Evolutionary conservation across 2,113 vertebrate species (phyloP).

Genomic region (Callaeas wilsoni): DNA sequence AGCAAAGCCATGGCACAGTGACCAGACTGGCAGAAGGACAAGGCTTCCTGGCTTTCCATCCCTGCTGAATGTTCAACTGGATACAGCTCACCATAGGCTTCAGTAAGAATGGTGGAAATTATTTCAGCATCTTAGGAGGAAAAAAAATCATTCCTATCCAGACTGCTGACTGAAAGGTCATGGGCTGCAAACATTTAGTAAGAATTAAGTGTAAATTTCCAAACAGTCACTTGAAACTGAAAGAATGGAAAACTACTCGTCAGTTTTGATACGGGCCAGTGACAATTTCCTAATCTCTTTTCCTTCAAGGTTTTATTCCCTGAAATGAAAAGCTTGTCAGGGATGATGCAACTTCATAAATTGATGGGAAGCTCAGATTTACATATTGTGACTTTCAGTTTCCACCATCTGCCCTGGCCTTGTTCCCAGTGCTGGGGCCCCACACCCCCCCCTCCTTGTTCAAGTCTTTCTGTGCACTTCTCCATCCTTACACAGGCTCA

Average conservation of each 20-base stretch:
- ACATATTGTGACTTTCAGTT: not conserved
- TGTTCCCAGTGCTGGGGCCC: not conserved
- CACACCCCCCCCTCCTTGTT: rapidly evolving
- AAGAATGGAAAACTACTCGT: not conserved
- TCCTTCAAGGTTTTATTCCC: not conserved
- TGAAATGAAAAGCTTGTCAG: not conserved
- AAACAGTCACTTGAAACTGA: not conserved
- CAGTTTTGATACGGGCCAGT: not conserved
- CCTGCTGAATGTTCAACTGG: not conserved
- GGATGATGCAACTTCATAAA: not conserved
- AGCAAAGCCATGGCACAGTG: not conserved
- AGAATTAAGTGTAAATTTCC: not conserved
- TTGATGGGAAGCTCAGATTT: not conserved
- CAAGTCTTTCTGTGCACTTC: not conserved
- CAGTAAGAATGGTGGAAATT: not conserved
- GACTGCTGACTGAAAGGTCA: not conserved
- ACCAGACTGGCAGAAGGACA: not conserved
- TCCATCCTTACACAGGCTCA: not conserved
- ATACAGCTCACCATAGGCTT: not conserved
- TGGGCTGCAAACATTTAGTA: not conserved
- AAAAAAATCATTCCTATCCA: not conserved
- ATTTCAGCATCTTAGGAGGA: not conserved
- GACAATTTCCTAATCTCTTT: not conserved
- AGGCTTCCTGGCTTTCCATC: not conserved
- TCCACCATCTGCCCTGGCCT: rapidly evolving